A percentile compares a stretch with the other conserved stretches of the same genome.
phyloP scores from a whole-genome alignment of 2,113 vertebrate species.

The Urocolius indicus region DNA sequence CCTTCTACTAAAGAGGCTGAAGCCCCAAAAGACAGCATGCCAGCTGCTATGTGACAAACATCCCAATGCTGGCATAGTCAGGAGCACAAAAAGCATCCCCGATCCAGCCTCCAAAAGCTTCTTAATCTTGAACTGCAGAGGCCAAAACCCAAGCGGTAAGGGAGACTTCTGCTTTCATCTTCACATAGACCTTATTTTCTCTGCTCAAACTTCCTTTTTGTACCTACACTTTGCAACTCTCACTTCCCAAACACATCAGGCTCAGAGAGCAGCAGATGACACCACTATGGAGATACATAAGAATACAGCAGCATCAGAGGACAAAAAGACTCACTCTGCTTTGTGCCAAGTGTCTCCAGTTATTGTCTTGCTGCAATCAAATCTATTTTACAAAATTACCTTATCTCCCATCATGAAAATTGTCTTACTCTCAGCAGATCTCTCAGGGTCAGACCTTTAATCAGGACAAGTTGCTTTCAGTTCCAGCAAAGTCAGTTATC shows the following conservation, averaged over 20 bases:
- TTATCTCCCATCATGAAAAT: background rate
- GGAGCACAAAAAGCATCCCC: background rate
- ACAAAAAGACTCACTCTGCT: background rate
- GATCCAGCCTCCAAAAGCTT: background rate
- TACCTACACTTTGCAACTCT: background rate
- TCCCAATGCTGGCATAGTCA: background rate
- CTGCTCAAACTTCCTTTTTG: background rate
- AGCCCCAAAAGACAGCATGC: background rate
- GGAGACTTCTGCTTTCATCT: background rate
- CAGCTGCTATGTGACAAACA: rapidly evolving
- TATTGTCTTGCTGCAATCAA: background rate
- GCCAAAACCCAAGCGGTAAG: background rate
- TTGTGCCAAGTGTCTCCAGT: background rate
- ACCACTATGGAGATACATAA: background rate
- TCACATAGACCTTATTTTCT: background rate
- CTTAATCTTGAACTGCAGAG: background rate
- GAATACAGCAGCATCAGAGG: background rate
- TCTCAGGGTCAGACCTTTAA: slow-evolving; percentile 2
- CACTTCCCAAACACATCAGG: background rate
- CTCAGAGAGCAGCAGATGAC: background rate
- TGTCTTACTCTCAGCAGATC: background rate
- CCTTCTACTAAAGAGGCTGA: background rate
- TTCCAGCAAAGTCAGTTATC: background rate
- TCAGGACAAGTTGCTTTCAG: slow-evolving; percentile 15
- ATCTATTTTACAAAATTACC: background rate